Base-by-base conservation (phyloP, 2,888 invertebrate genomes). In the Plebejus melissa region DNA sequence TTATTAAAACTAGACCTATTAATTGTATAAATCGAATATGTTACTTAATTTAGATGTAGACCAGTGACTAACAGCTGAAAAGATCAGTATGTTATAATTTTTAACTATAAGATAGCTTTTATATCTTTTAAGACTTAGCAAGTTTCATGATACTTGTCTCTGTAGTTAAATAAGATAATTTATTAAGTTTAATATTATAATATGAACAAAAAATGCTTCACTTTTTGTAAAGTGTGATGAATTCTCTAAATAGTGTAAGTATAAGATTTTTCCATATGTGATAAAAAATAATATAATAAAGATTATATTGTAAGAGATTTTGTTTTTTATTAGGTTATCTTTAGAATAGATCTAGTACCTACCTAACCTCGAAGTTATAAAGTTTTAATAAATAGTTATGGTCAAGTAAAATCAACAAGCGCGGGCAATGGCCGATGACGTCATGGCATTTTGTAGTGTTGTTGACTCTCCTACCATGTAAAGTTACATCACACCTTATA, bases 191-290 rank as follows among this genome's bases (percentile, higher is more conserved):
- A 74, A 76, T 60, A 57, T 74, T 60, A 72, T 50, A 74, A 76
- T 60, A 57, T 74, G 69, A 72, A 46, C 58, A 75, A 41, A 3
- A 32, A 65, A 65, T 11, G 5, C 11, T 65, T 32, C 28, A 65
- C 70, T 70, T 70, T 70, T 50, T 69, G 69, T 54, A 54, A 69
- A 54, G 69, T 57, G 75, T 75, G 60, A 78, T 76, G 60, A 70
- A 74, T 76, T 77, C 38, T 74, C 22, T 76, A 69, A 77, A 74
- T 74, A 70, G 57, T 13, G 22, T 22, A 22, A 22, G 22, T 57
- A 46, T 76, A 75, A 74, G 57, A 74, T 76, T 74, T 50, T 58
- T 75, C 74, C 32, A 75, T 75, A 74, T 78, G 78, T 78, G 78
- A 78, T 78, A 77, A 75, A 75, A 74, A 71, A 36, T 74, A 76